Evolutionary conservation across 2,113 vertebrate species (phyloP).

Genomic region (Baryphthengus martii): DNA sequence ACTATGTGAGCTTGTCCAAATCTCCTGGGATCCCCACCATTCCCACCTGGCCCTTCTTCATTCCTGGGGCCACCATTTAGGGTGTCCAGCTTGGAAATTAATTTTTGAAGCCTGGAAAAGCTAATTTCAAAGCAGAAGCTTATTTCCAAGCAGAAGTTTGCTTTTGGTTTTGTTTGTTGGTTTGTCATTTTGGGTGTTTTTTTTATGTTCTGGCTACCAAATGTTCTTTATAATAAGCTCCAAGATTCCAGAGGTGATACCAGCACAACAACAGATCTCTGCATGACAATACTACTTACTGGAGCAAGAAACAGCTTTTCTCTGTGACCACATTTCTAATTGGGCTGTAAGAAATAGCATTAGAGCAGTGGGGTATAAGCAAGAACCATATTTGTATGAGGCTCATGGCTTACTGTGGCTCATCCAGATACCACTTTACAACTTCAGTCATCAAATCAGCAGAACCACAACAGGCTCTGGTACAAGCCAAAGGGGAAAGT

Average conservation of each 20-base stretch:
- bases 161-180: neutral
- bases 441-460: constrained; percentile 69
- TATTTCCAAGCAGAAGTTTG: neutral
- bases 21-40: neutral
- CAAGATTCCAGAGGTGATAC: constrained; percentile 34
- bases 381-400: constrained; percentile 64
- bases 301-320: constrained; percentile 58
- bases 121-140: neutral
- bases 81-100: neutral
- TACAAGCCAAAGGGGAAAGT: constrained; percentile 70
- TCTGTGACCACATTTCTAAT: constrained; percentile 50
- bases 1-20: neutral
- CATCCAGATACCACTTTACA: constrained; percentile 69
- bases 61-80: neutral
- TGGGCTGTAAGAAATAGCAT: constrained; percentile 63
- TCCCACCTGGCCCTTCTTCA: neutral
- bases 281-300: constrained; percentile 54
- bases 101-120: neutral
- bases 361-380: constrained; percentile 50
- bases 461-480: constrained; percentile 76
- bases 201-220: neutral
- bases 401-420: constrained; percentile 47
- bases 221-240: constrained; percentile 7
- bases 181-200: fast-evolving
- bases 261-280: neutral